Evolutionary conservation across 2,113 vertebrate genomes (phyloP).

Genomic region (Microcebus griseorufus): DNA sequence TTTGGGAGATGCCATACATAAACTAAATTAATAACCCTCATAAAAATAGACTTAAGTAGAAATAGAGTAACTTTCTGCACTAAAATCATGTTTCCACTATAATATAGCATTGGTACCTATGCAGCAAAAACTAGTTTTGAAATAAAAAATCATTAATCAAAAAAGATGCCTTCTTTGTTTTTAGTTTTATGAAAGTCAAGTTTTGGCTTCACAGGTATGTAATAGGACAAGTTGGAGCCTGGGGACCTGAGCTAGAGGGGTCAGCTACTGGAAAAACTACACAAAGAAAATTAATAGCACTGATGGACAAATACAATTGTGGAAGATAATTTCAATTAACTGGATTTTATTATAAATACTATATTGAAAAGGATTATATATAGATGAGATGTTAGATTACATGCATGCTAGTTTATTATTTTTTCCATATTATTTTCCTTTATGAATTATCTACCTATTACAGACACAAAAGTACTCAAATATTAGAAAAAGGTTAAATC

Average conservation of each 20-base stretch:
- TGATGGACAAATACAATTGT: background rate
- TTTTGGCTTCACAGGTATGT: background rate
- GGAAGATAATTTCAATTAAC: background rate
- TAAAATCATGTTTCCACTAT: background rate
- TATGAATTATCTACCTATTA: background rate
- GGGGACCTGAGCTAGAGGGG: accelerated
- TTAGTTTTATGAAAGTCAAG: background rate
- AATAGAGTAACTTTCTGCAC: background rate
- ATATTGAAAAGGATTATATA: background rate
- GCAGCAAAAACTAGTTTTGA: background rate
- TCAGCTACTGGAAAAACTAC: background rate
- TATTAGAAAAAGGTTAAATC: background rate
- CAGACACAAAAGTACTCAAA: background rate
- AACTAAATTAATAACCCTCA: constrained; percentile 25
- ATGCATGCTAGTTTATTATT: background rate
- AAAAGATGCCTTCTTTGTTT: background rate
- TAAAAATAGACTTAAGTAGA: constrained; percentile 23
- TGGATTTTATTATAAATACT: background rate
- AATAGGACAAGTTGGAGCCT: background rate
- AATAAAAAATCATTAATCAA: background rate
- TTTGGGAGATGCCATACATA: constrained; percentile 18
- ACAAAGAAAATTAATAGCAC: background rate
- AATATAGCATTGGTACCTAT: background rate
- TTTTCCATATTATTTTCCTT: background rate
- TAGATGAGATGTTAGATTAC: background rate